These are phyloP conservation scores for Hydractinia echinata DNA, from an alignment of 30 jellyfish, hydroid and myxozoan genomes.

Conservation along the genomic window DNA sequence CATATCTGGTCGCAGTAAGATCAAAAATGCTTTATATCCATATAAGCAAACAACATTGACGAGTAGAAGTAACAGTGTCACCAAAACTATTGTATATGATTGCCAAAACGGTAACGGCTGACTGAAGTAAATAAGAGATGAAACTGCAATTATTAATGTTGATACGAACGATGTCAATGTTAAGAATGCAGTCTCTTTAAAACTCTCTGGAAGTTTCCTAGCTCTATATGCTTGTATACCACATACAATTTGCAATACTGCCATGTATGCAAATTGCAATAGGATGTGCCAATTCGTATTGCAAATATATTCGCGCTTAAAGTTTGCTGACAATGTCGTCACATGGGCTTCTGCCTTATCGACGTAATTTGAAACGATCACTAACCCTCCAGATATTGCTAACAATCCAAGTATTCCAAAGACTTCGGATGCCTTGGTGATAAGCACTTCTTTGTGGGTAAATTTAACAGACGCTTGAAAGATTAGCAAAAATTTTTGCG, in stretches of 20 bases:
- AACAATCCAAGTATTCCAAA: neutral
- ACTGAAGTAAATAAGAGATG: neutral
- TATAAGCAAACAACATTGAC: neutral
- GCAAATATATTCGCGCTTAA: neutral
- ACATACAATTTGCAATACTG: neutral
- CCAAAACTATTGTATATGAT: neutral
- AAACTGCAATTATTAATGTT: neutral
- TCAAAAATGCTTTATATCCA: neutral
- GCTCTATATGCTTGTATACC: neutral
- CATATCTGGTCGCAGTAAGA: slow-evolving; percentile 2
- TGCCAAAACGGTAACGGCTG: neutral
- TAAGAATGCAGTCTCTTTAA: neutral
- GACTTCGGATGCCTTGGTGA: neutral
- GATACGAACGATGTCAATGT: neutral
- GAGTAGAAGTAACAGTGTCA: neutral
- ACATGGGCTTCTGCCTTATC: neutral
- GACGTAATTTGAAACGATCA: neutral
- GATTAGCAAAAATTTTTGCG: slow-evolving; percentile 4
- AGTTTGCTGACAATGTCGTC: neutral
- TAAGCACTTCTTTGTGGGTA: neutral
- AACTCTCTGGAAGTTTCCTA: neutral
- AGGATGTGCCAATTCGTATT: slow-evolving; percentile 7
- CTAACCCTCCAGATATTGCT: neutral
- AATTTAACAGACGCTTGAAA: slow-evolving; percentile 3
- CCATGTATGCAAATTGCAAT: neutral